Evolutionary conservation across 2,888 invertebrate species (phyloP).

Genomic region (Tiliacea aurago): DNA sequence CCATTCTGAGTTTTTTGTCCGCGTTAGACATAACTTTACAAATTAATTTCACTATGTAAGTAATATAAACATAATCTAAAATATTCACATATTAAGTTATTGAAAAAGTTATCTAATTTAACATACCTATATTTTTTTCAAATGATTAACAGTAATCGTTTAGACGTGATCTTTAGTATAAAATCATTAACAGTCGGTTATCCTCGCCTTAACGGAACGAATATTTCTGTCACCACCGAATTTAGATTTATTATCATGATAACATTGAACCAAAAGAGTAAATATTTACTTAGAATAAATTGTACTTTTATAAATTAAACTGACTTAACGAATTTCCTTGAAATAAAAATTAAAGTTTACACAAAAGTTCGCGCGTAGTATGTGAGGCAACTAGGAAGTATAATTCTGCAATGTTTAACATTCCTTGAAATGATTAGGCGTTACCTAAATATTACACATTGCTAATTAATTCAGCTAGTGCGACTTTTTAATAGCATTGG

Average conservation of each 20-base stretch:
- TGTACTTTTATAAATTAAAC: constrained; percentile 2
- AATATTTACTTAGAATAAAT: constrained; percentile 6
- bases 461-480: constrained; percentile 38
- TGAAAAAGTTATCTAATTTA: no score
- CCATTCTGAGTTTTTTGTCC: no score
- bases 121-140: no score
- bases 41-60: no score
- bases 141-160: no score
- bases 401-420: constrained; percentile 49
- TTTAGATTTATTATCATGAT: constrained; percentile 37
- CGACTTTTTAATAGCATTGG: background rate
- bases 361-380: constrained; percentile 21
- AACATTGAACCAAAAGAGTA: constrained; percentile 4
- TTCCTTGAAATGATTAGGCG: constrained; percentile 31
- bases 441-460: constrained; percentile 31
- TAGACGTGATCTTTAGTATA: no score
- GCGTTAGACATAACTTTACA: no score
- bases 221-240: constrained; percentile 42
- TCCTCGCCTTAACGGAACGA: constrained; percentile 42
- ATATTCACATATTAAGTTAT: no score
- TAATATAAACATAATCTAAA: no score
- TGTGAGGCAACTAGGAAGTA: constrained; percentile 48
- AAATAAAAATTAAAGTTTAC: constrained; percentile 21
- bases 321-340: background rate
- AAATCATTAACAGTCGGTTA: no score